Base-by-base conservation (phyloP, 1,140 invertebrate genomes). In the Rhizoglyphus robini region DNA sequence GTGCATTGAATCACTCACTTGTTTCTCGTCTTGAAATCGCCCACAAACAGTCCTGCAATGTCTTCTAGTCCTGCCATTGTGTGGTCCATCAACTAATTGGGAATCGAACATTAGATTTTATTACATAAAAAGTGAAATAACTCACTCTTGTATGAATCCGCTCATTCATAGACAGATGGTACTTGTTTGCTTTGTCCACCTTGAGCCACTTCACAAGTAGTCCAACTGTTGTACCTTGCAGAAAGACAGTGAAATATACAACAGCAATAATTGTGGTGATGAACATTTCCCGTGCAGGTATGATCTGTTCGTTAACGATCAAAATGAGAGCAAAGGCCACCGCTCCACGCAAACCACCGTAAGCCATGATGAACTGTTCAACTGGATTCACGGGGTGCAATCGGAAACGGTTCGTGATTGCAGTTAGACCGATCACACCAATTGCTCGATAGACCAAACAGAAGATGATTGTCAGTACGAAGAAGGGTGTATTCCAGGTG, bases 361-460 rank as follows among this genome's bases (percentile, higher is more conserved):
- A 99, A 1, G 91, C 90, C 92, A 99, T 98, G 23, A 99, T 94
- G 76, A 99, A 96, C 76, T 97, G 96, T 77, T 99, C 96, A 60
- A 95, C 89, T 71, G 85, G 86, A 73, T 88, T 88, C 62, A 96
- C 78, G 76, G 92, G 92, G 75, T 93, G 91, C 67, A 90, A 82
- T 69, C 87, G 83, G 75, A 94, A 93, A 67, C 84, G 83, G 81
- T 99, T 98, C 38, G 91, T 88, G 69, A 97, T 75, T 41, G 84
- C 86, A 62, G 90, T 88, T 72, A 97, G 81, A 70, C 93, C 80
- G 64, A 95, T 86, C 20, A 96, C 89, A 74, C 93, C 93, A 72
- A 96, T 79, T 69, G 88, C 85, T 74, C 96, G 83, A 78, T 89
- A 97, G 34, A 96, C 75, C 58, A 92, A 87, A 78, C 94, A 98